Evolutionary conservation across 30 jellyfish, hydroid and myxozoan genomes (phyloP).

Genomic region (Nemopilema nomurai): DNA sequence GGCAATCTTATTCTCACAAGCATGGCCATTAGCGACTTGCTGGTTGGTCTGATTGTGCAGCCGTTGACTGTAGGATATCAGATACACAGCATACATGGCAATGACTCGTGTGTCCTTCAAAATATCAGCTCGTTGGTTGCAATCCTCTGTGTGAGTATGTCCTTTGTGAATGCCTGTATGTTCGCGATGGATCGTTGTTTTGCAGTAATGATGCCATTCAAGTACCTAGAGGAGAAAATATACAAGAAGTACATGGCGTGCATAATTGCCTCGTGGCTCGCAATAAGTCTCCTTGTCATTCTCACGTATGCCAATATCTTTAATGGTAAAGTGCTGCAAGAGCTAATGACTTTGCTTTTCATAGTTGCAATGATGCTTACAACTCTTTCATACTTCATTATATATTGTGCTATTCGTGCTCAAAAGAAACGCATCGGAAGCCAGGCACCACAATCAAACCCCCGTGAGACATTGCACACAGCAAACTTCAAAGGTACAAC

Average conservation of each 20-base stretch:
- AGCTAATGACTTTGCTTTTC: not conserved
- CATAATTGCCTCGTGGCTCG: constrained; percentile 10
- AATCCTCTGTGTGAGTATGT: constrained; percentile 28
- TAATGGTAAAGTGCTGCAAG: not conserved
- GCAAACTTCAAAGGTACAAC: not conserved
- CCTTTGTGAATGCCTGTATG: constrained; percentile 19
- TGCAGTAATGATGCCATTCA: constrained; percentile 26
- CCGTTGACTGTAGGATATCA: not conserved
- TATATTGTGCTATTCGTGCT: not conserved
- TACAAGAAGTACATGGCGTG: constrained; percentile 20
- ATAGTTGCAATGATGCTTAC: not conserved
- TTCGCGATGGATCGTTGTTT: constrained; percentile 52
- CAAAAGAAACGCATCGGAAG: not conserved
- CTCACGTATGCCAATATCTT: not conserved
- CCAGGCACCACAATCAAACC: no score
- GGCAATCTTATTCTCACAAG: constrained; percentile 46
- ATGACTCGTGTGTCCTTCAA: constrained; percentile 9
- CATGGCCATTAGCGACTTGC: constrained; percentile 57
- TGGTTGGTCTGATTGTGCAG: constrained; percentile 44
- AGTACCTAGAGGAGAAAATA: constrained; percentile 1
- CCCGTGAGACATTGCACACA: no score
- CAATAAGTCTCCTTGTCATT: not conserved
- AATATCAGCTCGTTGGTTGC: constrained; percentile 1
- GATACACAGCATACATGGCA: not conserved
- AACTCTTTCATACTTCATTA: not conserved